These are phyloP conservation scores for Perodicticus potto DNA, from an alignment of 2,797 vertebrate species.

Conservation along the genomic window DNA sequence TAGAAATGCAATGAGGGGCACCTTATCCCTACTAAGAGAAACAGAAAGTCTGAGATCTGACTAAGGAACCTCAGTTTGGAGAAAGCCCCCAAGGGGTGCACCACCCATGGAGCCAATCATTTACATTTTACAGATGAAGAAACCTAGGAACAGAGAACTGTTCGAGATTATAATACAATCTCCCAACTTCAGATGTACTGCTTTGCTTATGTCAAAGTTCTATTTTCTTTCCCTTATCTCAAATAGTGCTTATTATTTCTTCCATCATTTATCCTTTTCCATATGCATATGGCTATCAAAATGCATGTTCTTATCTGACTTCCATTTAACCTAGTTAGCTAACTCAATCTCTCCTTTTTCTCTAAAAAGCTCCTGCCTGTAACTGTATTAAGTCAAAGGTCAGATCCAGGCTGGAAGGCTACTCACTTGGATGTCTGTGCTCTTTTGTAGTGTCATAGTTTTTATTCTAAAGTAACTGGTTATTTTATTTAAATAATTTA, in stretches of 20 bases:
- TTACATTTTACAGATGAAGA: not conserved
- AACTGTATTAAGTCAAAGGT: too few relatives aligned
- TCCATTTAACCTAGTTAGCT: not conserved
- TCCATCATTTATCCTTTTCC: not conserved
- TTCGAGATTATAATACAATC: not conserved
- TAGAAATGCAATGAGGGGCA: not conserved
- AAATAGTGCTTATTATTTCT: not conserved
- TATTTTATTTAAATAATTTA: conserved; percentile 17
- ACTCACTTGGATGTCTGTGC: not conserved
- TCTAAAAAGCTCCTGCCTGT: not conserved
- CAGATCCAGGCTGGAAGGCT: not conserved
- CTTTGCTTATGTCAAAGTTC: not conserved
- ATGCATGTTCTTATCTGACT: not conserved
- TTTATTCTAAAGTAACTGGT: not conserved
- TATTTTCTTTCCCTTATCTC: not conserved
- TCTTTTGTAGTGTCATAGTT: not conserved
- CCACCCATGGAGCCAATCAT: not conserved
- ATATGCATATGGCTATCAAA: not conserved
- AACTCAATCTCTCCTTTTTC: not conserved
- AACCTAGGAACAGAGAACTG: not conserved
- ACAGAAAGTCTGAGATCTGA: not conserved
- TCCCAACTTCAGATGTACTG: not conserved
- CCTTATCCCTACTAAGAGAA: not conserved
- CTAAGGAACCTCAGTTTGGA: not conserved
- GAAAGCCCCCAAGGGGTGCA: not conserved